Evolutionary conservation across 2,888 invertebrate genomes (phyloP), one percentile per base, ranked within the genome.

Genomic region (Morpho helenor): DNA sequence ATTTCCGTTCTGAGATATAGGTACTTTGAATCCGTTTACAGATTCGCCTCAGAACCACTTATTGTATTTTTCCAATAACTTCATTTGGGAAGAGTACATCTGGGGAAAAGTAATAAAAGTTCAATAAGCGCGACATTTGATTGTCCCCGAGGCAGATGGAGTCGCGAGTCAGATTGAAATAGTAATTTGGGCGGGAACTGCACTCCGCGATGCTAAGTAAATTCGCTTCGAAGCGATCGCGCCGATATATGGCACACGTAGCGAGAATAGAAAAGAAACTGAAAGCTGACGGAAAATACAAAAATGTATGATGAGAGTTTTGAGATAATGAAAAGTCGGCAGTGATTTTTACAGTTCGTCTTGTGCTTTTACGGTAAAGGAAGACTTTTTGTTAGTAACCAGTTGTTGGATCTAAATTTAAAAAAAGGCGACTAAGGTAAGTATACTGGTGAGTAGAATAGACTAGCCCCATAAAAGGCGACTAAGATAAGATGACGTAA

Each of bases 161-260:
- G 59, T 58, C 58, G 64, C 52, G 59, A 63, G 52, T 67, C 60
- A 76, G 75, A 82, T 81, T 82, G 82, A 78, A 84, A 84, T 83
- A 80, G 80, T 84, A 82, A 86, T 84, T 83, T 81, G 77, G 80
- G 78, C 74, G 79, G 75, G 73, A 66, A 62, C 67, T 66, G 79
- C 76, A 78, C 75, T 77, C 67, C 71, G 72, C 75, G 71, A 73
- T 64, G 76, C 74, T 81, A 79, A 82, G 78, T 76, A 76, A 79
- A 82, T 79, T 73, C 77, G 64, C 66, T 64, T 60, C 67, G 64
- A 65, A 64, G 62, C 64, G 65, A 66, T 67, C 63, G 65, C 66
- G 60, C 49, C 65, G 63, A 69, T 66, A 63, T 63, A 57, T 60
- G 63, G 56, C 58, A 60, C 67, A 57, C 62, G 61, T 59, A 50